Evolutionary conservation across 1,140 invertebrate species (phyloP), one percentile per base, ranked within the genome.

Genomic region (Brachionus angularis): DNA sequence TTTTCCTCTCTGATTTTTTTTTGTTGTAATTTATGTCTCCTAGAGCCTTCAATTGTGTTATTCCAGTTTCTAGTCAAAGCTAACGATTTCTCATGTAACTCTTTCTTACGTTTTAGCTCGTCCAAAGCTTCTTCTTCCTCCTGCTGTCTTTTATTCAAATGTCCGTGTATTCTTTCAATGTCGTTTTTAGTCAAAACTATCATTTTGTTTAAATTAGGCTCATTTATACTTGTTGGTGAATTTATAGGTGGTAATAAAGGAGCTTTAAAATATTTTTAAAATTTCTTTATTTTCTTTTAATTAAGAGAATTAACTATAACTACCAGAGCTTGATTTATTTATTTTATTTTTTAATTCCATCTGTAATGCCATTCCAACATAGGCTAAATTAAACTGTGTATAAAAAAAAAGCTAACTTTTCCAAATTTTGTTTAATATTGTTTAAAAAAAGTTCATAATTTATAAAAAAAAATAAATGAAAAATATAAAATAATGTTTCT

Each of bases 1-100:
- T 79, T 79, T 50, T 75, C 74, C 72, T 81, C 77, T 34, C 79
- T 69, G 1, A 77, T 71, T 72, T 76, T 77, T 29, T 79, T 74
- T 2, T 78, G 79, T 47, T 80, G 76, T n/a, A 82, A 74, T 71
- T 81, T 82, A 27, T 75, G 75, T 50, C 76, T 76, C 16, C 80
- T 73, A 12, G 77, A 76, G 70, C 80, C 80, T 61, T 73, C 74
- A 72, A 82, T 76, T 44, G 80, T 82, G 55, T 82, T 81, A 47
- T 77, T 74, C 81, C 81, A 82, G 61, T 79, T 76, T 73, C 80
- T 76, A 5, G 80, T 78, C 21, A 79, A 73, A 44, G 80, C 77
- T 67, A 78, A 76, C 25, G 80, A 81, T 23, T 53, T 50, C 52
- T 70, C 67, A 16, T 50, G 31, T 31, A 75, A 75, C 29, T 79